Base-by-base conservation (phyloP, 2,888 invertebrate genomes). In the Ophioninae sp. region DNA sequence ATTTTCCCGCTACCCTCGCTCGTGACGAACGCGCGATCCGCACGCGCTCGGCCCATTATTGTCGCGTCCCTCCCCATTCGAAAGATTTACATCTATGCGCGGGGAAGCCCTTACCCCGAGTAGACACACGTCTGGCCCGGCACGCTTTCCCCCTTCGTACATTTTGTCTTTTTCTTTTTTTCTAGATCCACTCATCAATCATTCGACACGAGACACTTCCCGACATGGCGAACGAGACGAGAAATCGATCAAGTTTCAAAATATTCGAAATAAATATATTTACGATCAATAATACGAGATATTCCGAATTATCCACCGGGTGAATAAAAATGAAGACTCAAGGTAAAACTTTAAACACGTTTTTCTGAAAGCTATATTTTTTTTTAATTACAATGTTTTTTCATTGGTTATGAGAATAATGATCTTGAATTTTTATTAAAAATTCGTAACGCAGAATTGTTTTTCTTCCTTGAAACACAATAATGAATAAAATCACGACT, bases 21-120 rank as follows among this genome's bases (percentile, higher is more conserved):
- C 82, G 80, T 80, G 82, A 68, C 77, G 51, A 78, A 65, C 37
- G 44, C 63, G 59, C 64, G 72, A 77, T 44, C n/a, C 51, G 56
- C 74, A 67, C 58, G 68, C 71, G 73, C 51, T 23, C 65, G 51
- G 37, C 63, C 64, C 61, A 37, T 61, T 39, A 81, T 85, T 85
- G 83, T 85, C 30, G 2, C 30, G 77, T 56, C 13, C n/a, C 37
- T 39, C 69, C 72, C 67, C 51, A 56, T 58, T 20, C 51, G n/a
- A 39, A 51, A 80, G 81, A 83, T 83, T 81, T 83, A 81, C 72
- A 78, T 81, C 63, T 63, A 69, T 30, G 69, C n/a, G 61, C 22
- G 13, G 20, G 10, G 67, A 69, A 13, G 6, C 69, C 69, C 59
- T 10, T 22, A 41, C 44, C 30, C 20, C 61, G 17, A 17, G 59